phyloP scores from a whole-genome alignment of 1,140 invertebrate species.

The Plectrocnemia conspersa region DNA sequence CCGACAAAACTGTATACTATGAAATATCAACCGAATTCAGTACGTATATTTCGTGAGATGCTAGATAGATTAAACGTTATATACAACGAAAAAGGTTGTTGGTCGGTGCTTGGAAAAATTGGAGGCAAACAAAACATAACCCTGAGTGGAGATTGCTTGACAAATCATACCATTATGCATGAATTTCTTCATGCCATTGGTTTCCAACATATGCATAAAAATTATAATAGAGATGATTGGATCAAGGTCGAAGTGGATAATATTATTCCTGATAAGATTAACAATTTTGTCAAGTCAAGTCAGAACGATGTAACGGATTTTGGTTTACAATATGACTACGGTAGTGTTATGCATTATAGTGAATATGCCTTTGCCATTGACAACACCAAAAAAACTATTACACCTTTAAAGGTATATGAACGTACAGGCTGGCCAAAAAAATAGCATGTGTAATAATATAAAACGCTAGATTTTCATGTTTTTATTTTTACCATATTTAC shows the following conservation, averaged over 20 bases:
- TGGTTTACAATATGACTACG: constrained; percentile 54
- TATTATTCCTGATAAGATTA: constrained; percentile 50
- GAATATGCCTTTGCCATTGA: constrained; percentile 52
- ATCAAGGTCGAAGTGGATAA: constrained; percentile 63
- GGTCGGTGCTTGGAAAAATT: too few species aligned
- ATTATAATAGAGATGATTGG: constrained; percentile 64
- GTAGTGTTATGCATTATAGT: constrained; percentile 61
- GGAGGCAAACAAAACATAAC: too few species aligned
- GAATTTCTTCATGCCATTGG: constrained; percentile 66
- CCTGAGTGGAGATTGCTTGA: too few species aligned
- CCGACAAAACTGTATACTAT: constrained; percentile 59
- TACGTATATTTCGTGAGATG: too few species aligned
- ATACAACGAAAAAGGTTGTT: too few species aligned
- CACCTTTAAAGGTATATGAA: too few species aligned
- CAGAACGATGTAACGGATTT: constrained; percentile 44
- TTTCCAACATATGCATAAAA: constrained; percentile 69
- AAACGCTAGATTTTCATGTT: too few species aligned
- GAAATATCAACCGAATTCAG: constrained; percentile 58
- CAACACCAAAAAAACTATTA: constrained; percentile 53
- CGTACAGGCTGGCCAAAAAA: too few species aligned
- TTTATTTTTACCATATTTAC: too few species aligned
- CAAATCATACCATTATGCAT: constrained; percentile 60
- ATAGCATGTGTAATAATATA: too few species aligned
- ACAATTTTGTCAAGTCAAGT: constrained; percentile 9
- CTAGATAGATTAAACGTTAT: too few species aligned